Base-by-base conservation (phyloP, 2,113 vertebrate species). In the Alouatta palliata region DNA sequence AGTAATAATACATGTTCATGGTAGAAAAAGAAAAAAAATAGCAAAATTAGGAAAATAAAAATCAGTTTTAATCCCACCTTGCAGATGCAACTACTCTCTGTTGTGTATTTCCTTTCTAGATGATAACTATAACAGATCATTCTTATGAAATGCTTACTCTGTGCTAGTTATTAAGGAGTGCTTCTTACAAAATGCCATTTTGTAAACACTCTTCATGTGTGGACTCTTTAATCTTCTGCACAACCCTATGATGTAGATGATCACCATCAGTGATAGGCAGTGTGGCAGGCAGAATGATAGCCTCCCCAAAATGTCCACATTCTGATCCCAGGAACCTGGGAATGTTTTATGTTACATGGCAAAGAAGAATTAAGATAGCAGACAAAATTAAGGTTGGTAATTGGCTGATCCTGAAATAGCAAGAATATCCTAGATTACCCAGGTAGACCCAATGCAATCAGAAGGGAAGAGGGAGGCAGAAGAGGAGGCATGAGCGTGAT, bases 11-110 rank as follows among this genome's bases (percentile, higher is more conserved):
- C 20, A 35, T 47, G 54, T 71, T 94, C 17, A 17, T 83, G 52
- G 61, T 64, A 87, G 43, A 73, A 88, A 97, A 95, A 77, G 61
- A 89, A 83, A 89, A 89, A 73, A 84, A 6, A 84, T 40, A 70
- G 23, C 61, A 71, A 90, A 75, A 90, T 25, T 32, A 93, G 90
- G 21, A 68, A 56, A 58, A 79, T 35, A 73, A 93, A 95, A 90
- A 84, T 37, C 52, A 68, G 8, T n/a, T 86, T 89, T 61, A 66
- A 82, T 86, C 27, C 23, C 32, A 49, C 45, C 19, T 54, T 71
- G 17, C 83, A 89, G 37, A 83, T 54, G 25, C 19, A 87, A 32
- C 61, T 30, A n/a, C 17, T 52, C n/a, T 87, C 56, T 8, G 54
- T 71, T 64, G 54, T 56, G 9, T 21, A 76, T 87, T 94, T 87